Evolutionary conservation across 2,888 invertebrate species (phyloP), one percentile per base, ranked within the genome.

Genomic region (Blera fallax): DNA sequence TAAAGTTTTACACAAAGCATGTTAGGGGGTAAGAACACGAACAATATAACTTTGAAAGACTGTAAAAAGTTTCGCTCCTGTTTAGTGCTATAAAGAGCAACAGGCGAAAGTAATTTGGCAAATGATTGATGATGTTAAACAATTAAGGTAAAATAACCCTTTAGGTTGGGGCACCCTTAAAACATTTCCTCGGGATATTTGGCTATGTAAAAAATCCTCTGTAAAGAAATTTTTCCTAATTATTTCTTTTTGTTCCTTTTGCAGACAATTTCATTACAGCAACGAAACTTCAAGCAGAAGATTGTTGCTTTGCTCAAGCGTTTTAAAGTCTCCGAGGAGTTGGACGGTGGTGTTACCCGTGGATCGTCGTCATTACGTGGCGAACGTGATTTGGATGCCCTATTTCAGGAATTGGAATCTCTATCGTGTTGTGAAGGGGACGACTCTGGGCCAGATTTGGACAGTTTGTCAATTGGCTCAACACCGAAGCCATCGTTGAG

Each of bases 221-320:
- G 10, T 45, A 2, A 24, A 11, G 5, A 21, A 11, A 14, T n/a
- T 37, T 24, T 58, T 6, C 10, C 11, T 29, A 29, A 7, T 37
- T 58, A 73, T 37, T 48, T 67, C 6, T 64, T 50, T 65, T 29
- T 43, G 32, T 58, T 34, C 82, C 34, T 21, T 18, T 32, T 88
- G 3, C 87, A 92, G 92, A 92, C 91, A 64, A 91, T 92, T 89
- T 91, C 91, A 48, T 89, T 92, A 88, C 91, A 97, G 95, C 97
- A 98, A 95, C 95, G 98, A 90, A 99, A 99, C 93, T 94, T 99
- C 90, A 99, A 99, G 92, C 98, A 99, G 93, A 97, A 97, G 93
- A 98, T 99, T 92, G 97, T 98, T 87, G 97, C 98, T 64, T 93
- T 99, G 88, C 93, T 99, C 90, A 96, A 97, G 91, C 95, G 98